These are phyloP conservation scores for Sapajus apella DNA, from an alignment of 2,113 vertebrate species.

Conservation along the genomic window DNA sequence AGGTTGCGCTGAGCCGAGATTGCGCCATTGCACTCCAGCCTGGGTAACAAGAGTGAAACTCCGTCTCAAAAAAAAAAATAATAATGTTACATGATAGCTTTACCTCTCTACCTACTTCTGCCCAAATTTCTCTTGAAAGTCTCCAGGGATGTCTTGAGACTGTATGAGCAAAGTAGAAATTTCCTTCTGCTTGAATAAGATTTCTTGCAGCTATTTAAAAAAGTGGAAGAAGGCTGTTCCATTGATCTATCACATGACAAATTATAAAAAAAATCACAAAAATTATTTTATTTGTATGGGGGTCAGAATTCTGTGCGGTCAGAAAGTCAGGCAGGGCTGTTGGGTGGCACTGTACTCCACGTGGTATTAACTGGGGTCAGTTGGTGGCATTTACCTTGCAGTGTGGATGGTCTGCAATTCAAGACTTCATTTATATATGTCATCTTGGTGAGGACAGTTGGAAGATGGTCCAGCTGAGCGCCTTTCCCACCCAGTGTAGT, in stretches of 20 bases:
- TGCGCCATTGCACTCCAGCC: no score
- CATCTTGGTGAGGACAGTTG: neutral
- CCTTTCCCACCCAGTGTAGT: neutral
- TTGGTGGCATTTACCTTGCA: neutral
- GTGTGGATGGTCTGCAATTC: neutral
- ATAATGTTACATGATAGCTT: neutral
- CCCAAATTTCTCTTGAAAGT: neutral
- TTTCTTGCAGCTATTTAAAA: conserved; percentile 3
- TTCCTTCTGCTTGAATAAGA: neutral
- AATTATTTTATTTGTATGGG: neutral
- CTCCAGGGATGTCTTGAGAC: neutral
- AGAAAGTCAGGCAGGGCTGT: neutral
- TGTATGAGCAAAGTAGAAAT: neutral
- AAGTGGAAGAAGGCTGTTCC: neutral
- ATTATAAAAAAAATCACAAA: neutral
- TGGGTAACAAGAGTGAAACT: no score
- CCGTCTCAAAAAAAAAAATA: neutral
- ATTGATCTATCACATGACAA: neutral
- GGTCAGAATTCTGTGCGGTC: neutral
- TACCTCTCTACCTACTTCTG: neutral
- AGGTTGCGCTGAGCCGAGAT: no score
- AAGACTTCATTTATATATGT: neutral
- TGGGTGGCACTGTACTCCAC: neutral
- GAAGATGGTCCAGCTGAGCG: neutral
- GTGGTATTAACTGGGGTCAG: neutral